These are phyloP conservation scores for Pristionchus pacificus DNA, from an alignment of 1,140 invertebrate genomes.

Conservation along the genomic window DNA sequence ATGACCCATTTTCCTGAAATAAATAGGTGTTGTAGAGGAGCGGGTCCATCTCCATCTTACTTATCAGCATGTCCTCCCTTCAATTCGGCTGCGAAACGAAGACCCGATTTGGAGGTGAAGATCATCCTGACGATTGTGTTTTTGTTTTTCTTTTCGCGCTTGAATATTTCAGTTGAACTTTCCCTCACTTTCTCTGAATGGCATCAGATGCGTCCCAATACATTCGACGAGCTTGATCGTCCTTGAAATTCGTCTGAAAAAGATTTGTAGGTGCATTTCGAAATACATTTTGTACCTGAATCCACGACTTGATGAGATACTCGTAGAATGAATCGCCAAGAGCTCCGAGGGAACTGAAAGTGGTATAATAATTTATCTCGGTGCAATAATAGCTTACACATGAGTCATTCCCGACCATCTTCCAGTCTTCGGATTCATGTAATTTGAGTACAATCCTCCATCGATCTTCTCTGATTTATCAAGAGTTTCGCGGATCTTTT, in stretches of 20 bases:
- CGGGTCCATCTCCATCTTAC: neutral
- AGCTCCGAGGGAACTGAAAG: constrained; percentile 88
- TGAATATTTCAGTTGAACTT: neutral
- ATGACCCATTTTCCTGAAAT: constrained; percentile 84
- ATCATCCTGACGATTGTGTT: constrained; percentile 34
- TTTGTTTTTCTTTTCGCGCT: neutral
- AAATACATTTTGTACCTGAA: constrained; percentile 78
- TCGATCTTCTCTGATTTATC: constrained; percentile 79
- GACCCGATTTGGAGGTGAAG: constrained; percentile 38
- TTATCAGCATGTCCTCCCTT: constrained; percentile 85
- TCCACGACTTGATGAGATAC: constrained; percentile 91
- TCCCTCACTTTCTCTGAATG: constrained; percentile 39
- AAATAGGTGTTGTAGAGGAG: neutral
- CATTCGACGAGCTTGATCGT: constrained; percentile 81
- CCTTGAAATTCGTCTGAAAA: too few relatives aligned
- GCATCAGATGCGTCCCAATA: constrained; percentile 76
- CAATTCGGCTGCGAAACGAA: constrained; percentile 80
- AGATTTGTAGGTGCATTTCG: too few relatives aligned
- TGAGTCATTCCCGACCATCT: constrained; percentile 78
- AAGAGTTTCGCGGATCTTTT: constrained; percentile 71
- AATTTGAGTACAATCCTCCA: constrained; percentile 93
- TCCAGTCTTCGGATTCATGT: constrained; percentile 86
- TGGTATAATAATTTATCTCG: neutral
- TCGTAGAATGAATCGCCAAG: constrained; percentile 98
- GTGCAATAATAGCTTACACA: constrained; percentile 15